phyloP scores from a whole-genome alignment of 2,888 invertebrate genomes.

The Pemphredon lugubris region DNA sequence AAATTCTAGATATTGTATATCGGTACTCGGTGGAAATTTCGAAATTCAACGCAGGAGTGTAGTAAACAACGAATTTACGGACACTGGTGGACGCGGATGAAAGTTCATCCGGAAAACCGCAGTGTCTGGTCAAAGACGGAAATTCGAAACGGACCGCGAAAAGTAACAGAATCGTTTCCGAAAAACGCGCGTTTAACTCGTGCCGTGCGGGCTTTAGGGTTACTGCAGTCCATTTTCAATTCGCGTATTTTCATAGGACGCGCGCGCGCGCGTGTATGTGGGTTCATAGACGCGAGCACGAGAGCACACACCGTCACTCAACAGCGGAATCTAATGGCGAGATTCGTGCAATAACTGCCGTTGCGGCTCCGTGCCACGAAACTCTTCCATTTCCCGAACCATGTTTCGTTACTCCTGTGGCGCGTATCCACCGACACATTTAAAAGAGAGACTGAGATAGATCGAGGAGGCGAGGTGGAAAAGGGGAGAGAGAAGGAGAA shows the following conservation, averaged over 20 bases:
- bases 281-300: not conserved
- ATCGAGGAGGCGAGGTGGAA: not conserved
- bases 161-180: constrained; percentile 40
- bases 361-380: constrained; percentile 37
- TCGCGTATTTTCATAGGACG: constrained; percentile 41
- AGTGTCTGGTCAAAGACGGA: constrained; percentile 32
- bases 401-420: constrained; percentile 39
- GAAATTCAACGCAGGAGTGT: too few species aligned
- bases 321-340: constrained; percentile 50
- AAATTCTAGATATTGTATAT: too few species aligned
- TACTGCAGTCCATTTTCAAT: constrained; percentile 65
- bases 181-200: constrained; percentile 58
- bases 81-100: constrained; percentile 14
- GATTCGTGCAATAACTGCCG: constrained; percentile 57
- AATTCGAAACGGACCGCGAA: constrained; percentile 41
- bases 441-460: constrained; percentile 17
- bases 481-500: not conserved
- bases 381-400: constrained; percentile 55
- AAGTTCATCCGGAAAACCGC: constrained; percentile 45
- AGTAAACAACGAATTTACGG: too few species aligned
- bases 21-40: not conserved
- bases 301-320: constrained; percentile 22
- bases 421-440: constrained; percentile 27
- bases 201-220: constrained; percentile 50
- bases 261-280: not conserved